Conservation (phyloP, 2,113 vertebrate species). For the Vulpes lagopus region DNA sequence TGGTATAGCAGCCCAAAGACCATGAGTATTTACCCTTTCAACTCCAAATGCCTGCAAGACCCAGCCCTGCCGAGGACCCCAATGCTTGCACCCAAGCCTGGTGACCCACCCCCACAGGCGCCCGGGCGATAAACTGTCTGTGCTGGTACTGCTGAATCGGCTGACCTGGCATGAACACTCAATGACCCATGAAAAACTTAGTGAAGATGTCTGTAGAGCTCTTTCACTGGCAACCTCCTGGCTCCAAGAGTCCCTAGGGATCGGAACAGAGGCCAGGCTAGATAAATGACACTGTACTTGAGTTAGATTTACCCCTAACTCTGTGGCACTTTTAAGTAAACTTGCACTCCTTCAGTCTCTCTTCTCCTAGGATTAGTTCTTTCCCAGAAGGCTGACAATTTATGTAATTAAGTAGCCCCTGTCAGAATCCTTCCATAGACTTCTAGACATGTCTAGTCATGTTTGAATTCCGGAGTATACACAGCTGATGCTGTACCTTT, state of each 20-base stretch:
- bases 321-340: neutral
- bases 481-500: neutral
- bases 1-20: neutral
- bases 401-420: neutral
- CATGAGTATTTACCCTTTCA: neutral
- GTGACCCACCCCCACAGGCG: neutral
- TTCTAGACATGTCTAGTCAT: neutral
- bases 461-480: neutral
- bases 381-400: slow-evolving; percentile 21
- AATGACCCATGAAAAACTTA: neutral
- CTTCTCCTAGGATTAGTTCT: neutral
- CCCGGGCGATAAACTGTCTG: neutral
- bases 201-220: neutral
- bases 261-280: neutral
- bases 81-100: neutral
- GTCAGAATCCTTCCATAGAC: slow-evolving; percentile 1
- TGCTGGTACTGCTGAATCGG: neutral
- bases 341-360: neutral
- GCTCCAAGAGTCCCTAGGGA: neutral
- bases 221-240: slow-evolving; percentile 22
- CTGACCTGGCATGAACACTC: neutral
- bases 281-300: neutral
- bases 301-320: neutral
- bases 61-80: neutral
- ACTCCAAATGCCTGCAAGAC: neutral